Evolutionary conservation across 2,888 invertebrate genomes (phyloP).

Genomic region (Mimachlamys varia): DNA sequence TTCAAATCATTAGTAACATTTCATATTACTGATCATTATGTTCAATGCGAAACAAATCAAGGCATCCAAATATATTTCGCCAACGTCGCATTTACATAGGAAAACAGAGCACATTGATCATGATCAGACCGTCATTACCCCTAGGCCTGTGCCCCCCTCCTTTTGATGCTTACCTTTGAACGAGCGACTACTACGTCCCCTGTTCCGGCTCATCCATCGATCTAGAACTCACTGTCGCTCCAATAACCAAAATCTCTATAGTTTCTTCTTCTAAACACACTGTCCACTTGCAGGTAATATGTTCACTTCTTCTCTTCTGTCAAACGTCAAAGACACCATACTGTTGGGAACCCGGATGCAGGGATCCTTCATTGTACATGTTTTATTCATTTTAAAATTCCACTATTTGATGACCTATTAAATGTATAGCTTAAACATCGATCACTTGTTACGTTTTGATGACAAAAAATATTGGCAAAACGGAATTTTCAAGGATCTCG

Average conservation of each 20-base stretch:
- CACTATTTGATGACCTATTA: neutral
- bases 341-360: slow-evolving; percentile 14
- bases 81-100: slow-evolving; percentile 5
- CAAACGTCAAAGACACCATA: slow-evolving; percentile 31
- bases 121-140: neutral
- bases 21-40: neutral
- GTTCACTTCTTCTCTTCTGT: slow-evolving; percentile 19
- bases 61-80: neutral
- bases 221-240: neutral
- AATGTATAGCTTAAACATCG: neutral
- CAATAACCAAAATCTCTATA: neutral
- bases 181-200: slow-evolving; percentile 4
- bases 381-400: neutral
- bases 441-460: neutral
- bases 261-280: neutral
- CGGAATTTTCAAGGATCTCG: neutral
- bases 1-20: no score
- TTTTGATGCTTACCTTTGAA: slow-evolving; percentile 3
- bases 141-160: no score
- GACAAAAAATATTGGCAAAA: neutral
- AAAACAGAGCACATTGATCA: neutral
- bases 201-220: slow-evolving; percentile 14
- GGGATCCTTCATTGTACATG: neutral
- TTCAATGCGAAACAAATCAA: neutral
- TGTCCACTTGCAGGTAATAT: neutral